These are phyloP conservation scores for Cyclura pinguis DNA, from an alignment of 2,797 vertebrate species.

Conservation along the genomic window DNA sequence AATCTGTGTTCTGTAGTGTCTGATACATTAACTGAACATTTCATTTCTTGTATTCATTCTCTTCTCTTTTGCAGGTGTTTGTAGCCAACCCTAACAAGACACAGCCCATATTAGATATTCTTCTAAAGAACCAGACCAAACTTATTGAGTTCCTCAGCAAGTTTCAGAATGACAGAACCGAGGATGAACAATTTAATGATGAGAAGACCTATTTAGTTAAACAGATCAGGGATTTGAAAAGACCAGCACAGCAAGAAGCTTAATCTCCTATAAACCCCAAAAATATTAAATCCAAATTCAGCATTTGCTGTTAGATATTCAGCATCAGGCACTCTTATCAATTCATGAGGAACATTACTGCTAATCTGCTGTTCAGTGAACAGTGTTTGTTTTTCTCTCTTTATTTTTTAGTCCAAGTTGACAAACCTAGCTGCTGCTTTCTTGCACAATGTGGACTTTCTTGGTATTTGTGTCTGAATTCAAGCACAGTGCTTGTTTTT, in stretches of 20 bases:
- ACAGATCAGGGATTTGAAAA: conserved; percentile 99
- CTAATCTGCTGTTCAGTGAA: conserved; percentile 90
- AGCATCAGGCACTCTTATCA: conserved; percentile 83
- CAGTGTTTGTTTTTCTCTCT: conserved; percentile 83
- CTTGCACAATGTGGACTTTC: conserved; percentile 89
- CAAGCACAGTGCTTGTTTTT: conserved; percentile 80
- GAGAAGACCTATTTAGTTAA: conserved; percentile 99
- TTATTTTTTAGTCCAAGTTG: conserved; percentile 84
- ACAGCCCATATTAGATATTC: conserved; percentile 96
- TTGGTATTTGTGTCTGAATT: conserved; percentile 85
- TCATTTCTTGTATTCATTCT: background rate
- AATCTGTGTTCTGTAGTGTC: background rate
- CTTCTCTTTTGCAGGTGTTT: conserved; percentile 87
- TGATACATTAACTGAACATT: conserved; percentile 5
- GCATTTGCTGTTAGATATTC: conserved; percentile 88
- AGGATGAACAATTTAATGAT: conserved; percentile 97
- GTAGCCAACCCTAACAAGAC: conserved; percentile 98
- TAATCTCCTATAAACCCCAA: conserved; percentile 81
- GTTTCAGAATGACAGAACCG: conserved; percentile 97
- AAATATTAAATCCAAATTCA: conserved; percentile 84
- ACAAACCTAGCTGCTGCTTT: conserved; percentile 91
- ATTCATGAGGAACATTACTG: conserved; percentile 86
- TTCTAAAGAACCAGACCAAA: conserved; percentile 97
- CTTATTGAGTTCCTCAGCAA: conserved; percentile 98
- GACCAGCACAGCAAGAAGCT: conserved; percentile 94